phyloP scores from a whole-genome alignment of 2,113 vertebrate genomes.

The Spheniscus mendiculus region DNA sequence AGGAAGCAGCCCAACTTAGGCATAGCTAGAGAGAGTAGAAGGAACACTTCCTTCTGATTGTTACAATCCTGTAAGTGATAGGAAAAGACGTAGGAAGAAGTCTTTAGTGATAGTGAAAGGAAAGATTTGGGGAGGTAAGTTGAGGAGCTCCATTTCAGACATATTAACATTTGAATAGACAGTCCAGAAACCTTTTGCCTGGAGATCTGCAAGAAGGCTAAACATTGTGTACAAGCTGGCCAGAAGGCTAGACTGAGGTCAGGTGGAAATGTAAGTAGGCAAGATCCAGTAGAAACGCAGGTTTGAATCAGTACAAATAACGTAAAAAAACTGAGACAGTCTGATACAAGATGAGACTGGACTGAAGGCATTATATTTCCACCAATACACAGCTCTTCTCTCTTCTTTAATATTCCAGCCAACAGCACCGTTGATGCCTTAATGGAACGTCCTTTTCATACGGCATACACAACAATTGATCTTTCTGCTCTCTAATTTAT shows the following conservation, averaged over 20 bases:
- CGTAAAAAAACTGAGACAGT: neutral
- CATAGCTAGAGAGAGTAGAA: neutral
- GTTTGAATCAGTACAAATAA: neutral
- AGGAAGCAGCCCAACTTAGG: neutral
- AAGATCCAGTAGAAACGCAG: neutral
- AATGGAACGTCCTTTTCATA: constrained; percentile 48
- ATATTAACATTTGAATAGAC: neutral
- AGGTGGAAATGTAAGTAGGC: neutral
- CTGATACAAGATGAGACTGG: neutral
- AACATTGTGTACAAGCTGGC: neutral
- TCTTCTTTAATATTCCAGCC: constrained; percentile 7
- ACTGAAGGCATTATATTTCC: neutral
- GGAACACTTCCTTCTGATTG: neutral
- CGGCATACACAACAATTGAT: constrained; percentile 41
- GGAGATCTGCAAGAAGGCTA: neutral
- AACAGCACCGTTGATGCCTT: neutral
- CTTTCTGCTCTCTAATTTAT: constrained; percentile 57
- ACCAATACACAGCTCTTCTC: neutral
- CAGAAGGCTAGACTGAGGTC: neutral
- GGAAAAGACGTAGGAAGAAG: neutral
- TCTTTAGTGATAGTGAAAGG: neutral
- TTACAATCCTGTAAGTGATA: neutral
- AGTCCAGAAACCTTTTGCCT: neutral
- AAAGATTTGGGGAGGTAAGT: neutral
- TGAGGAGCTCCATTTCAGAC: neutral